Conservation (phyloP, 1,140 invertebrate species). For the Drosophila aff. region DNA sequence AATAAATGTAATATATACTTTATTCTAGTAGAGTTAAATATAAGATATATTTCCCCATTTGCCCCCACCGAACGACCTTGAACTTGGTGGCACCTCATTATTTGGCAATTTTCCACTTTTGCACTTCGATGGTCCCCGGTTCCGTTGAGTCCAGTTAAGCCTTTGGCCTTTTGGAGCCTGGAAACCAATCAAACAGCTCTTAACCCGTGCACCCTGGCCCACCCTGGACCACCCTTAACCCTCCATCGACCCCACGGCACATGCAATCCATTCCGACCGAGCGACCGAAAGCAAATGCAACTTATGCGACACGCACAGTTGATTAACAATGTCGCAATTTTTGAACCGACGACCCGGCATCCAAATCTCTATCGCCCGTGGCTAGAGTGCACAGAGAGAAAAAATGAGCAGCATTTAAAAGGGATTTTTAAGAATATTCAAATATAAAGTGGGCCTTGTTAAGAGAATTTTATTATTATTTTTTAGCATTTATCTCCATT, state of each 20-base stretch:
- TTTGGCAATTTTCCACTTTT: constrained; percentile 31
- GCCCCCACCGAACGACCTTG: background rate
- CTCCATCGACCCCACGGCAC: background rate
- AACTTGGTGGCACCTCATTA: constrained; percentile 7
- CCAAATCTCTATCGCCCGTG: constrained; percentile 21
- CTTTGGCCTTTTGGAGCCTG: constrained; percentile 9
- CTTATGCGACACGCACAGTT: constrained; percentile 72
- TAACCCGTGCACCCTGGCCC: background rate
- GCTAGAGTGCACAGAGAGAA: constrained; percentile 2
- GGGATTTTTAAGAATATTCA: background rate
- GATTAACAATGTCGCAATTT: constrained; percentile 80
- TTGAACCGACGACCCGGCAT: constrained; percentile 50
- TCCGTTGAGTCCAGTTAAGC: constrained; percentile 19
- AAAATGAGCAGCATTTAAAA: too few species aligned
- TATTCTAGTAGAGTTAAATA: background rate
- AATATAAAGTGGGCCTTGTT: background rate
- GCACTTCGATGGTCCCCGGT: constrained; percentile 12
- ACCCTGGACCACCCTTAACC: background rate
- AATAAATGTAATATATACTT: background rate
- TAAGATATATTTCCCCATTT: background rate
- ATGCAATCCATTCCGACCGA: constrained; percentile 38
- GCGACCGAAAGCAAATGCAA: constrained; percentile 55
- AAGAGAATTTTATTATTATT: background rate
- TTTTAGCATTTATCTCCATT: background rate
- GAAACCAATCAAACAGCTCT: constrained; percentile 21